Evolutionary conservation across 1,140 invertebrate species (phyloP).

Genomic region (Anastrepha obliqua): DNA sequence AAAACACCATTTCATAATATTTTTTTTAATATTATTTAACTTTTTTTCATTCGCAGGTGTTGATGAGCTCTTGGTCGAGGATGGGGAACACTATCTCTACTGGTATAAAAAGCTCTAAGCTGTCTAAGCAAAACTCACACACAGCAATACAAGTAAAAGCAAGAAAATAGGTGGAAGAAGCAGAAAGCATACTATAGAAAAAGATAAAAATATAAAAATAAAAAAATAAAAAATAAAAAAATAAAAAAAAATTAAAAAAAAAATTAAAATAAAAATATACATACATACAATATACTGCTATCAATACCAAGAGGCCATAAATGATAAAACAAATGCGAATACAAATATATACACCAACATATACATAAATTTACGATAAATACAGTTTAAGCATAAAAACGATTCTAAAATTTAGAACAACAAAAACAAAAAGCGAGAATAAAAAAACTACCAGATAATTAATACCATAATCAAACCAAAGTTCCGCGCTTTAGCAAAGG

Average conservation of each 20-base stretch:
- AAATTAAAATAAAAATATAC: constrained; percentile 7
- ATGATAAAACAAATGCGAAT: constrained; percentile 49
- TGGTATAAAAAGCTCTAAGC: constrained; percentile 93
- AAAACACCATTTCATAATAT: not conserved
- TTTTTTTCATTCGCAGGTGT: constrained; percentile 79
- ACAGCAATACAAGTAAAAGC: constrained; percentile 1
- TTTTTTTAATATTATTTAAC: constrained; percentile 20
- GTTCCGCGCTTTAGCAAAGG: constrained; percentile 44
- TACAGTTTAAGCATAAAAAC: not conserved
- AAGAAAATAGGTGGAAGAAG: not conserved
- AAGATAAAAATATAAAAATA: not conserved
- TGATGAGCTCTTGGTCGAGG: constrained; percentile 86
- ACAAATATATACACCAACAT: constrained; percentile 52
- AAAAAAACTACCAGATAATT: not conserved
- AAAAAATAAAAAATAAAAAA: not conserved
- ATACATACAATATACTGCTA: constrained; percentile 53
- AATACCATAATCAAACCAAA: constrained; percentile 48
- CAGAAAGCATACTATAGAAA: not conserved
- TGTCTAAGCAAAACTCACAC: constrained; percentile 1
- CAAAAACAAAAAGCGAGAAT: not conserved
- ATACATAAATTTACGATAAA: constrained; percentile 28
- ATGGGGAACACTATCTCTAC: constrained; percentile 89
- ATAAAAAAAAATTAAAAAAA: not conserved
- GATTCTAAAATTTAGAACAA: constrained; percentile 8
- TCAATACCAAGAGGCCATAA: constrained; percentile 46